Conservation (phyloP, 1,140 invertebrate genomes). For the Coelopa frigida region DNA sequence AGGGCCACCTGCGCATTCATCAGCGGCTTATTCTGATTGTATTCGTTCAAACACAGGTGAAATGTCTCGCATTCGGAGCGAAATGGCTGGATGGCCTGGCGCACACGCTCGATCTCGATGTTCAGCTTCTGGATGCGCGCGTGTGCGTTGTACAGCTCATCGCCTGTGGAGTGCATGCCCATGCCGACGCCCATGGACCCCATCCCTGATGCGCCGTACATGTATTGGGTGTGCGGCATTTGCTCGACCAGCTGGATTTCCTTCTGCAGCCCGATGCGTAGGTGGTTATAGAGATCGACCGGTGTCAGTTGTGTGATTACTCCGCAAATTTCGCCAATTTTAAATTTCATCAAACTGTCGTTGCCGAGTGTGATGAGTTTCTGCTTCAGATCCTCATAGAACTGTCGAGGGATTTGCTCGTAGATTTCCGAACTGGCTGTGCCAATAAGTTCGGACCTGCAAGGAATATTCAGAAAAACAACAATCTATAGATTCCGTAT, state of each 20-base stretch:
- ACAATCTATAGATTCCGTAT: no score
- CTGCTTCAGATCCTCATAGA: constrained; percentile 37
- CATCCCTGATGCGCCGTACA: constrained; percentile 19
- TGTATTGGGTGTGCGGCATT: constrained; percentile 36
- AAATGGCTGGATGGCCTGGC: constrained; percentile 14
- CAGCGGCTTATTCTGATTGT: constrained; percentile 14
- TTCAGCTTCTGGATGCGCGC: constrained; percentile 24
- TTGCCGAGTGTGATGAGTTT: constrained; percentile 31
- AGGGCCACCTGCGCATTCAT: constrained; percentile 17
- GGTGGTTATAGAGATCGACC: constrained; percentile 32
- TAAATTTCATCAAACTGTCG: constrained; percentile 33
- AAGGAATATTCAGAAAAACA: constrained; percentile 1
- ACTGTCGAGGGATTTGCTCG: constrained; percentile 29
- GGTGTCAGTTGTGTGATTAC: constrained; percentile 27
- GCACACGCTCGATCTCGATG: constrained; percentile 19
- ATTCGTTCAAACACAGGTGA: constrained; percentile 10
- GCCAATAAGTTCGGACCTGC: constrained; percentile 31
- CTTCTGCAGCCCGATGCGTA: constrained; percentile 32
- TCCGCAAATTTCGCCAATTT: constrained; percentile 35
- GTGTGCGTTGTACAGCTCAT: constrained; percentile 21
- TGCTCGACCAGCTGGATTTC: constrained; percentile 36
- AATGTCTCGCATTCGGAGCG: constrained; percentile 11
- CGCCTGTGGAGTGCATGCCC: background rate
- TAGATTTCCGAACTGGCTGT: constrained; percentile 23
- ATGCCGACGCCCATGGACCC: constrained; percentile 14